Base-by-base conservation (phyloP, 2,888 invertebrate genomes). In the Rhorus exstirpatorius region DNA sequence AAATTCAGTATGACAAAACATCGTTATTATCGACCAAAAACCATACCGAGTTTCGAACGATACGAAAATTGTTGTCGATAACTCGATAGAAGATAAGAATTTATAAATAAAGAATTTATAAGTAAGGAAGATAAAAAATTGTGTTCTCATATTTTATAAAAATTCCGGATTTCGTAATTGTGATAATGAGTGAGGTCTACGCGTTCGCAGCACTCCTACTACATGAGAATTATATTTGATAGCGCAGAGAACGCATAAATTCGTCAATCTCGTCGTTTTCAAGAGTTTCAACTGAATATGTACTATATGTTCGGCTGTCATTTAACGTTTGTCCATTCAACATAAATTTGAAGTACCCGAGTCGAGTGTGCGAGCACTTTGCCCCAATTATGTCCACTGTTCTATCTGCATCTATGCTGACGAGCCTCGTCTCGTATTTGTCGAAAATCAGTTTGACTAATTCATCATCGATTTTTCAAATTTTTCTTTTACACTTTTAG, bases 311-410 rank as follows among this genome's bases (percentile, higher is more conserved):
- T 21, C 19, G 14, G 24, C 19, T 55, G 46, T 74, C 53, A 55
- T 63, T 65, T 19, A 35, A 8, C 14, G 38, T 26, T 41, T 14
- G 41, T 26, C 31, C 12, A 14, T 61, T n/a, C 41, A 14, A 8
- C 53, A 46, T 65, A 31, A 26, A 65, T 65, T 31, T 31, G 21
- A 31, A 53, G 41, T 58, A 46, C 35, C 1, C 51, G 38, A 10
- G 26, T 46, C 65, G 53, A 3, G 10, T 8, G 8, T 41, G 26
- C 41, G 31, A 19, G 53, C 46, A 75, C 26, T 63, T 10, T 8
- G 19, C 53, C 46, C 65, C 55, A 46, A 58, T 65, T 55, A 55
- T 46, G 21, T 65, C 24, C n/a, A 75, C 44, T 75, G 65, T 41
- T 55, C 55, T 8, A 55, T 75, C 21, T 65, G 3, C 4, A 14